Base-by-base conservation (phyloP, 2,113 vertebrate genomes). In the Eptatretus burgeri region DNA sequence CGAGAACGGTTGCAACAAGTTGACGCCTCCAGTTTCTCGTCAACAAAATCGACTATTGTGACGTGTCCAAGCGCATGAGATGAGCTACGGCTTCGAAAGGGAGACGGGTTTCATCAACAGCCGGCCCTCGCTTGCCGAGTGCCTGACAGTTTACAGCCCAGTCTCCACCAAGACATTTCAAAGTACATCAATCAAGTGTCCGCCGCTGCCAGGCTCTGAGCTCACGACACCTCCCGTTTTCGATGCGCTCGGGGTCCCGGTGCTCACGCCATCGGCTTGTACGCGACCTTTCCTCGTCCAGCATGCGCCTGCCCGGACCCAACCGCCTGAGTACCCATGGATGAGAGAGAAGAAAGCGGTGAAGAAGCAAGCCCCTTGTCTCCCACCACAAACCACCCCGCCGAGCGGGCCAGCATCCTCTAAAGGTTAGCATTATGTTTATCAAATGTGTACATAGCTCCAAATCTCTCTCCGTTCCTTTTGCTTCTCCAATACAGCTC, bases 171-270 rank as follows among this genome's bases (percentile, higher is more conserved):
- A 94, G 80, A 87, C 89, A 79, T 94, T 96, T 96, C 89, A 93
- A 91, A 89, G 85, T 91, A 86, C 88, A 96, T 94, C 89, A 89
- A 93, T 93, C 89, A 96, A 93, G 82, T 83, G 88, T 76, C 83
- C 86, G 89, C 78, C 82, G 85, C 83, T 87, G 83, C 85, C 86
- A 81, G 81, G 80, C 76, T 80, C 85, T 80, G 82, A 91, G 80
- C 88, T 96, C 27, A 41, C 3, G 27, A 41, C 27, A 85, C 85
- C 83, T 85, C 85, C 85, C 89, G 82, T 83, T 84, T 81, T 83
- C 70, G 81, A 87, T 77, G 82, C 80, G 78, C 83, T 78, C 80
- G 76, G 85, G 76, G 82, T 85, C 72, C 85, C 82, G 77, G 80
- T 85, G 27, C 27, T 41, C 74, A 80, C 78, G 76, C 82, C 80